A percentile compares a stretch with the other conserved stretches of the same genome.
phyloP scores from a whole-genome alignment of 2,888 invertebrate species.

The Heliconius aoede region DNA sequence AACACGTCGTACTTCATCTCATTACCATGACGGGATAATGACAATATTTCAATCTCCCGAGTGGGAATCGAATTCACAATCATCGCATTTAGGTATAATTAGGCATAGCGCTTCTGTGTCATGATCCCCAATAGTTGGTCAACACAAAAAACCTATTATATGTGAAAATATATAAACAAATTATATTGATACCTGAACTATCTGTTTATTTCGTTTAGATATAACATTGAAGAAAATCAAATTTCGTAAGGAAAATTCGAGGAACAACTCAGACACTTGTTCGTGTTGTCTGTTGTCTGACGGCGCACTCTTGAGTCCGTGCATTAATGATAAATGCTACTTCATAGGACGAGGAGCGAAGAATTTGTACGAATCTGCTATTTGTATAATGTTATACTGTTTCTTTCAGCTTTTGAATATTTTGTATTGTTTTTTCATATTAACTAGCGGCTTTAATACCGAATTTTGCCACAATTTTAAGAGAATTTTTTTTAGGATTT shows the following conservation, averaged over 20 bases:
- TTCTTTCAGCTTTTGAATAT: neutral
- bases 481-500: too few species aligned
- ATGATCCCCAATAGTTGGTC: neutral
- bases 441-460: too few species aligned
- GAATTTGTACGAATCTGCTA: slow-evolving; percentile 10
- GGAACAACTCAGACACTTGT: slow-evolving; percentile 58
- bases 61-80: neutral
- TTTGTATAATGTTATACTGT: neutral
- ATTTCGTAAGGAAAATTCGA: slow-evolving; percentile 42
- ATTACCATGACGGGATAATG: neutral
- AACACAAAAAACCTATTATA: neutral
- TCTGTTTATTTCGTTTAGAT: neutral
- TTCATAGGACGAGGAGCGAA: slow-evolving; percentile 43
- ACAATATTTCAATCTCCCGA: neutral
- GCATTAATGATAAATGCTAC: slow-evolving; percentile 78
- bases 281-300: slow-evolving; percentile 53
- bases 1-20: neutral
- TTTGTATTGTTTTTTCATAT: neutral
- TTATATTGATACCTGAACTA: neutral
- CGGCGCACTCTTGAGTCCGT: slow-evolving; percentile 61
- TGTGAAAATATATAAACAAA: neutral
- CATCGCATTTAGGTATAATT: neutral
- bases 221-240: slow-evolving; percentile 32
- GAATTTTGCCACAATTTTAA: too few species aligned
- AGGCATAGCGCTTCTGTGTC: neutral